phyloP scores from a whole-genome alignment of 2,113 vertebrate genomes.

The Prochilodus magdalenae region DNA sequence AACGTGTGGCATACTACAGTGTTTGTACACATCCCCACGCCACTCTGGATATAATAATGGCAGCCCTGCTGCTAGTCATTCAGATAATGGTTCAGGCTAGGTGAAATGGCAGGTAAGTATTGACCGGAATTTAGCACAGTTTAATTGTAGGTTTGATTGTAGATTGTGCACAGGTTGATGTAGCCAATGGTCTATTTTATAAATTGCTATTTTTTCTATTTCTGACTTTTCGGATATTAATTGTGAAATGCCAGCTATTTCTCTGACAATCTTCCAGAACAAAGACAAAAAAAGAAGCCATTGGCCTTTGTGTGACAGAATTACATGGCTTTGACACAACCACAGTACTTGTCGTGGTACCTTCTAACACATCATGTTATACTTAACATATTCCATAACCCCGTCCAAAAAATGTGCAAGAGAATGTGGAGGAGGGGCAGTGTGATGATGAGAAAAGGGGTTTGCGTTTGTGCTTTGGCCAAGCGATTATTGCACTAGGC shows the following conservation, averaged over 20 bases:
- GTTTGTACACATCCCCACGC: neutral
- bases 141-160: too few species aligned
- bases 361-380: too few species aligned
- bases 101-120: constrained; percentile 11
- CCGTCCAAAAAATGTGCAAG: neutral
- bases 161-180: too few species aligned
- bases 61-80: constrained; percentile 30
- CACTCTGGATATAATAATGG: neutral
- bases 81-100: constrained; percentile 8
- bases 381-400: too few species aligned
- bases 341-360: too few species aligned
- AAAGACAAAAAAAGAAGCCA: too few species aligned
- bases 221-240: neutral
- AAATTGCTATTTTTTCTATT: neutral
- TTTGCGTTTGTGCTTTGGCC: neutral
- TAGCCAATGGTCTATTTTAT: constrained; percentile 6
- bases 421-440: neutral
- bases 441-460: neutral
- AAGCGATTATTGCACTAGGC: constrained; percentile 11
- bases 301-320: too few species aligned
- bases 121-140: constrained; percentile 17
- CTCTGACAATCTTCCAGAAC: too few species aligned
- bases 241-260: too few species aligned
- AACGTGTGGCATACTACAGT: neutral
- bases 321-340: too few species aligned